phyloP scores from a whole-genome alignment of 2,113 vertebrate species.

The Eleginops maclovinus region DNA sequence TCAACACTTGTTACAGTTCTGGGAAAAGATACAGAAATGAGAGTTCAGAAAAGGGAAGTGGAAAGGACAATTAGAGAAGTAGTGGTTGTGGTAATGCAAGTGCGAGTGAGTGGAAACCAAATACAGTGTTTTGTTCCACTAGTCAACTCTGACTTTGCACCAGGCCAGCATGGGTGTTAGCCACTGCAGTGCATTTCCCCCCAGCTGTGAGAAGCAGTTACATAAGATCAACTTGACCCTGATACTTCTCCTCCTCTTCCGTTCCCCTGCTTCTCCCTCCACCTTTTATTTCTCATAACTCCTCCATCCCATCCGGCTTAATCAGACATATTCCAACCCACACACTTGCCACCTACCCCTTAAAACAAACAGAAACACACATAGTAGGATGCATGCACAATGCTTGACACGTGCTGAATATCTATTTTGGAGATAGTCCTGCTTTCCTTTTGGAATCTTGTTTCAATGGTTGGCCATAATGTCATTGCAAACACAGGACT shows the following conservation, averaged over 20 bases:
- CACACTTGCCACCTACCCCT: constrained; percentile 22
- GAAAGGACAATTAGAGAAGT: constrained; percentile 11
- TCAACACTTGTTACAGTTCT: constrained; percentile 10
- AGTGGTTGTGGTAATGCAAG: not conserved
- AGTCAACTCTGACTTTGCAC: constrained; percentile 8
- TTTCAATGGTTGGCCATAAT: not conserved
- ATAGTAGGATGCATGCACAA: constrained; percentile 5
- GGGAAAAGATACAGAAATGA: constrained; percentile 28
- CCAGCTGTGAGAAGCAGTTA: constrained; percentile 65
- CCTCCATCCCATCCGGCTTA: constrained; percentile 42
- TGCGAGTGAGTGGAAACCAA: constrained; percentile 6
- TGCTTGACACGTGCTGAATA: constrained; percentile 15
- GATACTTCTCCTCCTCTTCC: constrained; percentile 44
- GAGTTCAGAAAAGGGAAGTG: constrained; percentile 35
- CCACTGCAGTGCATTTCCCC: constrained; percentile 32
- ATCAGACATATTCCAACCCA: constrained; percentile 37
- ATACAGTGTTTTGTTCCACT: not conserved
- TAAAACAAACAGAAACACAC: constrained; percentile 36
- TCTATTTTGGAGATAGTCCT: constrained; percentile 24
- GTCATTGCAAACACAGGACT: not conserved
- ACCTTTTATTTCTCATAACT: constrained; percentile 43
- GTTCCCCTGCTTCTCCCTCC: constrained; percentile 38
- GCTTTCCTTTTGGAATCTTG: constrained; percentile 13
- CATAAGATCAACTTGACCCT: constrained; percentile 70
- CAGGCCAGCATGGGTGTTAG: not conserved